Conservation (phyloP, 2,113 vertebrate genomes). For the Protobothrops mucrosquamatus region DNA sequence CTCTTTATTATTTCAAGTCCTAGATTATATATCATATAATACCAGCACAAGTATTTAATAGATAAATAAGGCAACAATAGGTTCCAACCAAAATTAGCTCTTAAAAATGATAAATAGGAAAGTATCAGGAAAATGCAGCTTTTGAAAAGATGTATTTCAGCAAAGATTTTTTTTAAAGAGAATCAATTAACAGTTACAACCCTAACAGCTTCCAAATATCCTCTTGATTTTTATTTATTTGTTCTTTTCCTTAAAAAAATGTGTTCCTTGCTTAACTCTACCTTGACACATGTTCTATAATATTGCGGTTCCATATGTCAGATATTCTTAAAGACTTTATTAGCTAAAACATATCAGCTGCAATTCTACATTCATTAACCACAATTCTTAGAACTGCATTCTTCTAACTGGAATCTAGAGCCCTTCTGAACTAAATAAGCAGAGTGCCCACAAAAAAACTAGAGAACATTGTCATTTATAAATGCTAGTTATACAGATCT, state of each 20-base stretch:
- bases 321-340: background rate
- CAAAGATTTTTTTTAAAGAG: background rate
- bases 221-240: background rate
- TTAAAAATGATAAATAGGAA: background rate
- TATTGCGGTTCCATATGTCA: background rate
- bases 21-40: background rate
- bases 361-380: background rate
- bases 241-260: background rate
- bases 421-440: background rate
- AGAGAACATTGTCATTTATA: background rate
- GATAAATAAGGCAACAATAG: background rate
- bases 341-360: background rate
- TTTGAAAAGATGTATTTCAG: background rate
- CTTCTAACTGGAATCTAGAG: background rate
- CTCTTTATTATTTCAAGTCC: background rate
- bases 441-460: background rate
- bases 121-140: background rate
- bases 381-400: background rate
- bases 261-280: background rate
- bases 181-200: background rate
- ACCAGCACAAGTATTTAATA: background rate
- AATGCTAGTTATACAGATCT: background rate
- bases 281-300: background rate
- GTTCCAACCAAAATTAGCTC: background rate
- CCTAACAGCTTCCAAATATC: background rate